Percentiles rank a stretch among this genome's conserved stretches.
These are phyloP conservation scores for Lasioglossum malachurum DNA, from an alignment of 2,888 invertebrate species.

Conservation along the genomic window DNA sequence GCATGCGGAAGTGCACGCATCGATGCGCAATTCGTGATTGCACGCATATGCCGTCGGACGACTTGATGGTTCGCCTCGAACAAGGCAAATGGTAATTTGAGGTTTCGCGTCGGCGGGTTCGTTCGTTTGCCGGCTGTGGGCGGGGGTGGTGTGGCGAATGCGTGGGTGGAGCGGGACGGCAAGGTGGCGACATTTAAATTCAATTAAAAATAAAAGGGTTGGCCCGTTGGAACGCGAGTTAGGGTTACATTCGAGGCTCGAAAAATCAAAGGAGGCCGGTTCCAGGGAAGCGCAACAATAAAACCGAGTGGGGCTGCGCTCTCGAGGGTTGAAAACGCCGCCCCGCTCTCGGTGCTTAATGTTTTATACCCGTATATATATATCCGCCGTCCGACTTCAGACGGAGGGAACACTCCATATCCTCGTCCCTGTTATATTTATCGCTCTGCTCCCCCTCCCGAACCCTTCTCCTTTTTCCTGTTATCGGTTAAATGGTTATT, in stretches of 20 bases:
- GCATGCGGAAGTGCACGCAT: constrained; percentile 64
- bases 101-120: constrained; percentile 48
- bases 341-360: constrained; percentile 44
- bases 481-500: constrained; percentile 63
- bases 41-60: constrained; percentile 62
- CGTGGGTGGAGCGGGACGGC: background rate
- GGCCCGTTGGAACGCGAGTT: constrained; percentile 16
- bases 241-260: background rate
- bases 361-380: constrained; percentile 43
- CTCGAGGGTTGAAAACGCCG: constrained; percentile 26
- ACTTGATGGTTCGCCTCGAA: constrained; percentile 59
- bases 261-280: constrained; percentile 50
- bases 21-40: constrained; percentile 65
- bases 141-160: background rate
- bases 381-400: constrained; percentile 54
- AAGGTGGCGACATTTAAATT: constrained; percentile 43
- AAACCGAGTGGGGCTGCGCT: constrained; percentile 13
- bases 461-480: constrained; percentile 37
- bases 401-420: constrained; percentile 49
- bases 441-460: constrained; percentile 31
- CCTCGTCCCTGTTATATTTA: constrained; percentile 52
- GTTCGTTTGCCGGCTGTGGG: background rate
- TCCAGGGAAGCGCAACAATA: constrained; percentile 36
- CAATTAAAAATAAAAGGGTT: constrained; percentile 50
- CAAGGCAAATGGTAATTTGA: constrained; percentile 70